phyloP scores from a whole-genome alignment of 2,113 vertebrate genomes.

The Aldabrachelys gigantea region DNA sequence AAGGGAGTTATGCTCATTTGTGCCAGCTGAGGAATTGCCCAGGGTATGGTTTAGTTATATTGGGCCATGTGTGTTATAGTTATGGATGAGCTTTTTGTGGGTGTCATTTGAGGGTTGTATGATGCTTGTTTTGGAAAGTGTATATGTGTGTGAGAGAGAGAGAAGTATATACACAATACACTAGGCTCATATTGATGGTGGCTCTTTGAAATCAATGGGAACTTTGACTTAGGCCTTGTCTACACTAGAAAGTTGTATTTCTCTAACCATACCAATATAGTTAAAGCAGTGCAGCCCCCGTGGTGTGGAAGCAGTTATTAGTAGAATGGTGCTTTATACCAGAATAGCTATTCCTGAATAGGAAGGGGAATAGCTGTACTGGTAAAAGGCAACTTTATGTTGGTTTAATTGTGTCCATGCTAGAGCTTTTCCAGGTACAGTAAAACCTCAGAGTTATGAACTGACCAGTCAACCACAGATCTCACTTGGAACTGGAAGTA shows the following conservation, averaged over 20 bases:
- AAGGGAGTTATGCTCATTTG: neutral
- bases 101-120: neutral
- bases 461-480: too few species aligned
- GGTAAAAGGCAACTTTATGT: neutral
- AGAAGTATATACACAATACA: neutral
- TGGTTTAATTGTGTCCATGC: neutral
- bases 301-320: neutral
- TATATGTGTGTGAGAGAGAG: neutral
- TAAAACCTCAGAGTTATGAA: too few species aligned
- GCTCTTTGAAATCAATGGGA: neutral
- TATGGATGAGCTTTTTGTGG: neutral
- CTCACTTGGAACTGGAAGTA: too few species aligned
- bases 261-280: neutral
- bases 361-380: neutral
- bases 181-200: neutral
- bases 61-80: neutral
- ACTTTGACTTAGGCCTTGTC: neutral
- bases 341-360: neutral
- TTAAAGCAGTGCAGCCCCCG: neutral
- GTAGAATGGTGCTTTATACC: neutral
- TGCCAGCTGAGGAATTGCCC: neutral
- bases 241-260: neutral
- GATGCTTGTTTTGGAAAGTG: neutral
- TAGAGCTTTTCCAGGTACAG: neutral
- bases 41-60: neutral